A percentile compares a stretch with the other conserved stretches of the same genome.
These are phyloP conservation scores for Myotis yumanensis DNA, from an alignment of 2,113 vertebrate species.

Conservation along the genomic window DNA sequence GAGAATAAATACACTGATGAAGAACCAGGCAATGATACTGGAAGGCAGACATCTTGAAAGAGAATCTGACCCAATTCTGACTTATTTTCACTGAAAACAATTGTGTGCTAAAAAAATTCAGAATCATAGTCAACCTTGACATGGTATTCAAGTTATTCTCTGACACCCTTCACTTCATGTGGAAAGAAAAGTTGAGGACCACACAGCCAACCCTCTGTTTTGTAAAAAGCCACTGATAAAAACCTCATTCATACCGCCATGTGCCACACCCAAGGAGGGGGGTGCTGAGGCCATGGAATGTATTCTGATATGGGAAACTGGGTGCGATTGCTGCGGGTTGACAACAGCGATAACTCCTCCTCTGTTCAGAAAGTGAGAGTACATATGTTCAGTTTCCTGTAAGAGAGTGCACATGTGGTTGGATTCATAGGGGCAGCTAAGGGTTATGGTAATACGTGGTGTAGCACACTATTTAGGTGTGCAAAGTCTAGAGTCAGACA, in stretches of 20 bases:
- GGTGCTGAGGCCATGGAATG: neutral
- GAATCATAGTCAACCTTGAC: neutral
- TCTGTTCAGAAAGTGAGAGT: neutral
- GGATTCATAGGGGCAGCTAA: neutral
- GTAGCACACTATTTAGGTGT: neutral
- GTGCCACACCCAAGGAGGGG: neutral
- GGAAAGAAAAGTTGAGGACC: neutral
- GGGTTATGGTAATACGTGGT: neutral
- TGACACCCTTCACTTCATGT: neutral
- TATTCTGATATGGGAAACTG: neutral
- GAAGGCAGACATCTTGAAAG: neutral
- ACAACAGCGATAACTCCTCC: neutral
- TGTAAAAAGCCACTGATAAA: neutral
- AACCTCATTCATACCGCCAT: neutral
- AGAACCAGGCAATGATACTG: neutral
- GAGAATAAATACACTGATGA: neutral
- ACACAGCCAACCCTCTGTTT: neutral
- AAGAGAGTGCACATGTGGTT: no score
- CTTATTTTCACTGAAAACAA: neutral
- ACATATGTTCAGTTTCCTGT: neutral
- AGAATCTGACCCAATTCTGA: neutral
- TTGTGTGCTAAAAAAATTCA: neutral
- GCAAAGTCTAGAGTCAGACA: neutral
- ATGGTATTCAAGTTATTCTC: neutral
- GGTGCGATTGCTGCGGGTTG: accelerated